Percentiles rank a stretch among this genome's conserved stretches.
phyloP scores from a whole-genome alignment of 53 echinoderm and acorn worm species.

The Stichopus horrens region DNA sequence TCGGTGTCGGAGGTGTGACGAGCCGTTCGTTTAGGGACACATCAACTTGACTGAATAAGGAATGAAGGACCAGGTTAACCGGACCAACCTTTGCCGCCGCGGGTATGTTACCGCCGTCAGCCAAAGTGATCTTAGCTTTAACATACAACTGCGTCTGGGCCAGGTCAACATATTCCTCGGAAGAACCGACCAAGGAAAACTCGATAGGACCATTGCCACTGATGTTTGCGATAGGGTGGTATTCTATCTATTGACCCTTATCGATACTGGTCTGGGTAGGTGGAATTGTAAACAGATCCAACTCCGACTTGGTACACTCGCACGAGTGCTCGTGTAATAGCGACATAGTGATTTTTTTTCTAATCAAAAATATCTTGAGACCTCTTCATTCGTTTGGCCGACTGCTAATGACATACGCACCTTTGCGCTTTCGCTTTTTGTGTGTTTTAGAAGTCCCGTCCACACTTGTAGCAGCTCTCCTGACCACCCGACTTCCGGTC shows the following conservation, averaged over 20 bases:
- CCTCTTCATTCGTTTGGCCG: slow-evolving; percentile 34
- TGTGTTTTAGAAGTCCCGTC: background rate
- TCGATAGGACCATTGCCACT: slow-evolving; percentile 51
- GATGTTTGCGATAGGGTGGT: slow-evolving; percentile 59
- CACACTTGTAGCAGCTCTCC: background rate
- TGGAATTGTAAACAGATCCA: slow-evolving; percentile 66
- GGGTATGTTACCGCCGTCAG: slow-evolving; percentile 51
- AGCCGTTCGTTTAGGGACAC: slow-evolving; percentile 61
- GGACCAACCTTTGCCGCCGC: slow-evolving; percentile 57
- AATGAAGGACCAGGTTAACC: slow-evolving; percentile 60
- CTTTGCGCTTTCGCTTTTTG: slow-evolving; percentile 17
- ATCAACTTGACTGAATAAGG: slow-evolving; percentile 67
- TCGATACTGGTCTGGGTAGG: slow-evolving; percentile 70
- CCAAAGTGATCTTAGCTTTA: slow-evolving; percentile 51
- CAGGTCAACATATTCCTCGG: slow-evolving; percentile 52
- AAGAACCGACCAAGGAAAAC: slow-evolving; percentile 54
- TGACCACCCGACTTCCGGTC: background rate
- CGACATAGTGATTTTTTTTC: slow-evolving; percentile 55
- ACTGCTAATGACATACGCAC: background rate
- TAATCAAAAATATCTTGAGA: slow-evolving; percentile 57
- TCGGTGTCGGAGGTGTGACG: slow-evolving; percentile 56
- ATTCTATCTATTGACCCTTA: slow-evolving; percentile 61
- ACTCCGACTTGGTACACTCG: slow-evolving; percentile 71
- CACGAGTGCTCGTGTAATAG: slow-evolving; percentile 73
- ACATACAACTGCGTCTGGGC: slow-evolving; percentile 56